phyloP scores from a whole-genome alignment of 1,140 invertebrate genomes.

The Brachionus calyciflorus region DNA sequence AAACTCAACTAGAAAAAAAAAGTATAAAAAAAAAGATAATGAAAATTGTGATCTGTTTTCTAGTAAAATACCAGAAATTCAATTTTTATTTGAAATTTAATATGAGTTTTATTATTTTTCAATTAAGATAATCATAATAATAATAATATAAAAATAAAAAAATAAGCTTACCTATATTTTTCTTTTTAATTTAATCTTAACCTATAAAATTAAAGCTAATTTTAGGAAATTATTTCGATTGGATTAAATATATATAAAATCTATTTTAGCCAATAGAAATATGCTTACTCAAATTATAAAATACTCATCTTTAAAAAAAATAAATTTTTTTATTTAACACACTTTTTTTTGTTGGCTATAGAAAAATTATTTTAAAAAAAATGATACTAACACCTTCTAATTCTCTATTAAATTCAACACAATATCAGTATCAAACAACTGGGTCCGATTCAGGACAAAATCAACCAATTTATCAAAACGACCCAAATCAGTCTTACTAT shows the following conservation, averaged over 20 bases:
- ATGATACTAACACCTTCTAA: constrained; percentile 29
- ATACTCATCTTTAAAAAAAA: too few relatives aligned
- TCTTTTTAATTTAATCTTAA: too few relatives aligned
- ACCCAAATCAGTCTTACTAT: not conserved
- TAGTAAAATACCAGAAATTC: constrained; percentile 15
- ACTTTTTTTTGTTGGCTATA: too few relatives aligned
- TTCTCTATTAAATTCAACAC: not conserved
- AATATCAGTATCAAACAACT: constrained; percentile 13
- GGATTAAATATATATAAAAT: too few relatives aligned
- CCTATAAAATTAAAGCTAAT: too few relatives aligned
- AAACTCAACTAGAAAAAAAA: too few relatives aligned
- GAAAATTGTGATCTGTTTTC: constrained; percentile 37
- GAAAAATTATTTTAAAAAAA: not conserved
- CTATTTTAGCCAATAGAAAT: too few relatives aligned
- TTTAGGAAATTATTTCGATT: too few relatives aligned
- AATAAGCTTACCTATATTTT: constrained; percentile 2
- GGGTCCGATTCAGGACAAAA: not conserved
- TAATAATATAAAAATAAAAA: too few relatives aligned
- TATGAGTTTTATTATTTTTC: constrained; percentile 43
- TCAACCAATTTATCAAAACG: not conserved
- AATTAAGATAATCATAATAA: constrained; percentile 29
- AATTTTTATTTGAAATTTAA: constrained; percentile 35
- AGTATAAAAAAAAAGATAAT: constrained; percentile 8
- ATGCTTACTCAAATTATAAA: too few relatives aligned
- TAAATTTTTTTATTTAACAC: too few relatives aligned